Percentiles rank a stretch among this genome's conserved stretches.
Evolutionary conservation across 2,888 invertebrate species (phyloP).

Genomic region (Carterocephalus palaemon): DNA sequence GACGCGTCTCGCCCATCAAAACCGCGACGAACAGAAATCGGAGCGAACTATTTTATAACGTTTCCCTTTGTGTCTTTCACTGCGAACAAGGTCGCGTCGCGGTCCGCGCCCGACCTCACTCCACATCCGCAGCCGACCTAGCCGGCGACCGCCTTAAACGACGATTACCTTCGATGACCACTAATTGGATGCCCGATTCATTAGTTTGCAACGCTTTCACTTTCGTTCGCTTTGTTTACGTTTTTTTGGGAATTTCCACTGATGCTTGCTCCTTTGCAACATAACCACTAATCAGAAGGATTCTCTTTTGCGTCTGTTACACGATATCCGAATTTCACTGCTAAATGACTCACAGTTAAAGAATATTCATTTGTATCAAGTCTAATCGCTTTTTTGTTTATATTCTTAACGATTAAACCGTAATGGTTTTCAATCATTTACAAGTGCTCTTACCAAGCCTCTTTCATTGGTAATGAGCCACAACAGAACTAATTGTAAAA

Average conservation of each 20-base stretch:
- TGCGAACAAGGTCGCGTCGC: slow-evolving; percentile 20
- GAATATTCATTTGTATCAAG: too few relatives aligned
- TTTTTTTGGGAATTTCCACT: too few relatives aligned
- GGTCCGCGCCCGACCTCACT: slow-evolving; percentile 30
- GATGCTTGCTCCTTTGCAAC: too few relatives aligned
- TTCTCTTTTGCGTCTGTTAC: too few relatives aligned
- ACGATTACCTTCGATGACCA: slow-evolving; percentile 18
- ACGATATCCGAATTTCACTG: too few relatives aligned
- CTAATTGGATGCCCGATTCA: slow-evolving; percentile 18
- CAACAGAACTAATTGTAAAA: slow-evolving; percentile 2
- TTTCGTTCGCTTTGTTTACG: slow-evolving; percentile 27
- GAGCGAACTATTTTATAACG: slow-evolving; percentile 16
- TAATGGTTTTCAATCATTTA: not conserved
- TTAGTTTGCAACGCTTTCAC: slow-evolving; percentile 46
- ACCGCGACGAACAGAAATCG: slow-evolving; percentile 19
- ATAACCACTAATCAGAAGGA: too few relatives aligned
- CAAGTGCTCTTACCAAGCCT: not conserved
- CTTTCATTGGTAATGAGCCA: too few relatives aligned
- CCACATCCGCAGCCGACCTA: slow-evolving; percentile 23
- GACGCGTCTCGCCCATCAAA: slow-evolving; percentile 2
- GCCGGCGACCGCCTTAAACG: slow-evolving; percentile 16
- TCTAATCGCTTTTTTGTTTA: too few relatives aligned
- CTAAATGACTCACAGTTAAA: too few relatives aligned
- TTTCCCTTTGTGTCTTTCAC: slow-evolving; percentile 22
- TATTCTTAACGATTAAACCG: not conserved